Percentiles rank a stretch among this genome's conserved stretches.
Conservation (phyloP, 2,888 invertebrate genomes). For the Mystacides longicornis region DNA sequence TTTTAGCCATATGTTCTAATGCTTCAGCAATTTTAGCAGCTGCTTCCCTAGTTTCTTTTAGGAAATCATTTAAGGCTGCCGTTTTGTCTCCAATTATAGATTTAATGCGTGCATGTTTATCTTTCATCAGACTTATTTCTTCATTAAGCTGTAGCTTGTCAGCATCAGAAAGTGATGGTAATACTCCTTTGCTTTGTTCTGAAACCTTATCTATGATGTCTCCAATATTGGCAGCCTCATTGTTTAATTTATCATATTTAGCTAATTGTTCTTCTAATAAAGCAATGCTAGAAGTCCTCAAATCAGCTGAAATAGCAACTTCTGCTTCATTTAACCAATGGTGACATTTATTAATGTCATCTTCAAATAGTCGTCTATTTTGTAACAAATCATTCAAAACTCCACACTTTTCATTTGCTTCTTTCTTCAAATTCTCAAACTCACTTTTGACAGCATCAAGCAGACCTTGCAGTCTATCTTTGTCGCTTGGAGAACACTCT, state of each 20-base stretch:
- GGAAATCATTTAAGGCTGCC: constrained; percentile 64
- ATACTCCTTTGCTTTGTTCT: constrained; percentile 72
- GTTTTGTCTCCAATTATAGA: constrained; percentile 70
- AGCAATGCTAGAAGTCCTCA: constrained; percentile 72
- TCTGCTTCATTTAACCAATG: constrained; percentile 90
- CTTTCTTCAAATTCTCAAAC: constrained; percentile 64
- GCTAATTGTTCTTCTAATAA: constrained; percentile 78
- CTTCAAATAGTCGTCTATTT: constrained; percentile 75
- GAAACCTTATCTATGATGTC: constrained; percentile 66
- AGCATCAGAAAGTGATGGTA: constrained; percentile 74
- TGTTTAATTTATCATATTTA: constrained; percentile 75
- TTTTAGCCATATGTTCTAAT: constrained; percentile 67
- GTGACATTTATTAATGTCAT: constrained; percentile 69
- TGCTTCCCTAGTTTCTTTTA: constrained; percentile 74
- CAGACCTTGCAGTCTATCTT: constrained; percentile 55
- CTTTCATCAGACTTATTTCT: constrained; percentile 68
- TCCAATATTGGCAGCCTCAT: constrained; percentile 64
- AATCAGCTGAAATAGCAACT: constrained; percentile 73
- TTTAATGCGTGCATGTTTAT: constrained; percentile 68
- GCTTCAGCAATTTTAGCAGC: constrained; percentile 74
- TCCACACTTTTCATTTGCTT: constrained; percentile 64
- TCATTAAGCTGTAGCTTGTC: constrained; percentile 80
- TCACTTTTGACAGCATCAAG: constrained; percentile 63
- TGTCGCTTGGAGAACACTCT: constrained; percentile 71
- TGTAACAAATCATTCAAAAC: constrained; percentile 65